Conservation (phyloP, 2,888 invertebrate species). For the Callyntrura sp. region DNA sequence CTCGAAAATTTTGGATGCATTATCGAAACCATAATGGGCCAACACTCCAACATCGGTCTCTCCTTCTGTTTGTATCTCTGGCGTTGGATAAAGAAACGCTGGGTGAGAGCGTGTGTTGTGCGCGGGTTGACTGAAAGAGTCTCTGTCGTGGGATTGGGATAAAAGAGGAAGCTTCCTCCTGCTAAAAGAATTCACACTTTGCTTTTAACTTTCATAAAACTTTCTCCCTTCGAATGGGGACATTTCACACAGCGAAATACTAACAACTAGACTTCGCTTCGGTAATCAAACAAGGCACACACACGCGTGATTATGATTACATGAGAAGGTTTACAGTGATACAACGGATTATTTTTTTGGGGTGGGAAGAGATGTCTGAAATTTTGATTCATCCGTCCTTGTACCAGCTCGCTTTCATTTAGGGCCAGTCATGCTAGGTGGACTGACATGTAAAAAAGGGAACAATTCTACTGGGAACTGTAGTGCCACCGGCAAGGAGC, state of each 20-base stretch:
- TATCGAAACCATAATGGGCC: constrained; percentile 46
- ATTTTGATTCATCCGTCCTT: constrained; percentile 6
- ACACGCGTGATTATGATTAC: constrained; percentile 28
- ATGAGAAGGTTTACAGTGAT: not conserved
- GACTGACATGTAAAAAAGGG: not conserved
- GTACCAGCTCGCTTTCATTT: not conserved
- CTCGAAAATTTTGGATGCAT: constrained; percentile 7
- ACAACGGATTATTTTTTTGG: constrained; percentile 27
- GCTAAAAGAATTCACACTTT: constrained; percentile 46
- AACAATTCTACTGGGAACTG: not conserved
- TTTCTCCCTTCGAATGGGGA: not conserved
- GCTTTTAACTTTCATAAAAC: constrained; percentile 27
- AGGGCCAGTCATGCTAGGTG: not conserved
- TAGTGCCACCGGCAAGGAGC: not conserved
- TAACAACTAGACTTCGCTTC: constrained; percentile 21
- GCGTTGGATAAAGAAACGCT: not conserved
- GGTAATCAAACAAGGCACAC: constrained; percentile 27
- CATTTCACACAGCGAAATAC: constrained; percentile 2
- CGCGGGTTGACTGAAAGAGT: constrained; percentile 11
- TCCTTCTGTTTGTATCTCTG: not conserved
- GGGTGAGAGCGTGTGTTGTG: not conserved
- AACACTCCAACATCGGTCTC: not conserved
- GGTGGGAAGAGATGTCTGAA: not conserved
- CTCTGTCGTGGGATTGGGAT: constrained; percentile 12
- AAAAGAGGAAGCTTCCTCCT: constrained; percentile 4